Evolutionary conservation across 1,140 invertebrate species (phyloP), one percentile per base, ranked within the genome.

Genomic region (Ptiloglossa arizonensis): DNA sequence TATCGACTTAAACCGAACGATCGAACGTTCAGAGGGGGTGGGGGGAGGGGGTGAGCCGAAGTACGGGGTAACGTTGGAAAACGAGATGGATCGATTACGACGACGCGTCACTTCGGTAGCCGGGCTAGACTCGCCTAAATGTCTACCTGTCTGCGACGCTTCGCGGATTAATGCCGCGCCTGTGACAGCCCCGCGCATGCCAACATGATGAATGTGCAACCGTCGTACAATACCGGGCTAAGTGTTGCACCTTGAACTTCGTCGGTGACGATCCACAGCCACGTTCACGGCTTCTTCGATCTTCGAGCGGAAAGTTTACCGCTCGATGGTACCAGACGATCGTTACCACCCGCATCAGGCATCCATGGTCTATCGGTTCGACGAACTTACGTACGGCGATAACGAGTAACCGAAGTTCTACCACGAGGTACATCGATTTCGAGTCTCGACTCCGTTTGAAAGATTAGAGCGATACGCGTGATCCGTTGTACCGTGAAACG

Each of bases 1-100:
- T 75, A 80, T 75, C 78, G 78, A 80, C 56, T 80, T 76, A 68
- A 60, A 50, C 60, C 69, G 46, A n/a, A n/a, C 69, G 78, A 75
- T 66, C 62, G 63, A 68, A 67, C 75, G 46, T 46, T 71, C 63
- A 38, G 44, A 46, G 41, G 38, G 56, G 4, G 13, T 13, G 46
- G 24, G 27, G 22, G 6, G 17, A n/a, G n/a, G n/a, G n/a, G n/a
- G n/a, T n/a, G n/a, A n/a, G n/a, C n/a, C n/a, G n/a, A n/a, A n/a
- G n/a, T n/a, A n/a, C n/a, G n/a, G n/a, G n/a, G n/a, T n/a, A n/a
- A n/a, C n/a, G n/a, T n/a, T n/a, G n/a, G n/a, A n/a, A n/a, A n/a
- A 8, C 27, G 11, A 4, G 44, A 44, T 56, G 27, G 41, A 60
- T 59, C 38, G 68, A 70, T 70, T 9, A 41, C 41, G 27, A 2